These are phyloP conservation scores for Cichlasoma orientale DNA, from an alignment of 2,797 vertebrate genomes.

Conservation along the genomic window DNA sequence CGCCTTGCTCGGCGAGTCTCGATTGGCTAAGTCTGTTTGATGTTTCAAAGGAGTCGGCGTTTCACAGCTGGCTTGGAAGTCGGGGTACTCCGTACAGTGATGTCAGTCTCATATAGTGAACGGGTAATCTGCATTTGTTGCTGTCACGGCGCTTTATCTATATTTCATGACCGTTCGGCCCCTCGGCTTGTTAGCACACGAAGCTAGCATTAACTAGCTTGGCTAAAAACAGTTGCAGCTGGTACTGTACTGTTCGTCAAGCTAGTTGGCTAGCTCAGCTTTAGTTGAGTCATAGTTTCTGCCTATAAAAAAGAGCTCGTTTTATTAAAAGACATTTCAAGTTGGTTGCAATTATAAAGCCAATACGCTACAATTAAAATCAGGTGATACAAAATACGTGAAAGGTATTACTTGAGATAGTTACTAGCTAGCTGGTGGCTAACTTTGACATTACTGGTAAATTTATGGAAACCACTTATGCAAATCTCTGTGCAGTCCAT, in stretches of 20 bases:
- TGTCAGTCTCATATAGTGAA: conserved; percentile 30
- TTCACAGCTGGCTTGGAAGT: conserved; percentile 8
- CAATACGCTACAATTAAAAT: background rate
- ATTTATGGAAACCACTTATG: background rate
- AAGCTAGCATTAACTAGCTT: conserved; percentile 37
- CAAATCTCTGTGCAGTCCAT: background rate
- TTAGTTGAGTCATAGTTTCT: no score
- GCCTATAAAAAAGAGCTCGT: background rate
- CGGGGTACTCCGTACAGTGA: conserved; percentile 20
- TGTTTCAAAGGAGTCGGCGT: conserved; percentile 35
- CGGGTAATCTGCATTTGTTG: conserved; percentile 42
- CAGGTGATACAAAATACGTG: background rate
- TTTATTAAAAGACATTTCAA: background rate
- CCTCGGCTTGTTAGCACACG: conserved; percentile 26
- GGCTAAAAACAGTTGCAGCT: background rate
- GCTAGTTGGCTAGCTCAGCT: background rate
- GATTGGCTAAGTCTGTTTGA: conserved; percentile 49
- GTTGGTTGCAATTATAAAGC: background rate
- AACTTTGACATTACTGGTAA: background rate
- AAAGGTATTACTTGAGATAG: background rate
- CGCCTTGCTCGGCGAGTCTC: conserved; percentile 24
- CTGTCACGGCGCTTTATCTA: background rate
- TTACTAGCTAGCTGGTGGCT: background rate
- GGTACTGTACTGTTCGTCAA: background rate
- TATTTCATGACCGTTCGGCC: background rate